Evolutionary conservation across 2,888 invertebrate species (phyloP), one percentile per base, ranked within the genome.

Genomic region (Ichneumon xanthorius): DNA sequence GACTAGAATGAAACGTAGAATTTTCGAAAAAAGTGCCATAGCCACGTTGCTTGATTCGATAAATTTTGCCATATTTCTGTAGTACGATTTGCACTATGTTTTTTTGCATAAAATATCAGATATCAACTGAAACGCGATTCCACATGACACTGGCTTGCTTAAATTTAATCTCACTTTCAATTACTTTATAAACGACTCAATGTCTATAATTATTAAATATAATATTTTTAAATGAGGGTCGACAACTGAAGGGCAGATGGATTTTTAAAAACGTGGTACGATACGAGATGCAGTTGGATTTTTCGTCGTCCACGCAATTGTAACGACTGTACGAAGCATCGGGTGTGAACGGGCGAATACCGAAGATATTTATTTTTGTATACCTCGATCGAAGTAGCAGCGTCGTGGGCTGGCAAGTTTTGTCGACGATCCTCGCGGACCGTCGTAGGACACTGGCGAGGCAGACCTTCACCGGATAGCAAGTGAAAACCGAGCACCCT

Each of bases 141-240:
- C 63, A 63, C 68, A 22, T 50, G 58, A 55, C 58, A 65, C 30
- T 40, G 37, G 6, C 48, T 37, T 70, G 22, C 63, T 68, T 76
- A 81, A 81, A 82, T 55, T 58, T 72, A 82, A 82, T 82, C 77
- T 82, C 58, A 82, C 82, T 82, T n/a, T n/a, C 33, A 58, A 30
- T 78, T 72, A 45, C n/a, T n/a, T 33, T 55, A 72, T 19, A 58
- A 53, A 72, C 48, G 71, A 77, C 40, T 53, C 65, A 14, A 61
- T 73, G 19, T 61, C 33, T 68, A 63, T 48, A 26, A 61, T 78
- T 65, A 78, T 78, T 48, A 9, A n/a, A 30, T 73, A 48, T 19
- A 33, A 61, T 78, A 55, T 65, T 11, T 68, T 9, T 14, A 37
- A 58, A 58, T 40, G 37, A 78, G 78, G 63, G 61, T 67, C 61